Conservation (phyloP, 64 coral and sea anemone genomes). For the Acropora yongei region DNA sequence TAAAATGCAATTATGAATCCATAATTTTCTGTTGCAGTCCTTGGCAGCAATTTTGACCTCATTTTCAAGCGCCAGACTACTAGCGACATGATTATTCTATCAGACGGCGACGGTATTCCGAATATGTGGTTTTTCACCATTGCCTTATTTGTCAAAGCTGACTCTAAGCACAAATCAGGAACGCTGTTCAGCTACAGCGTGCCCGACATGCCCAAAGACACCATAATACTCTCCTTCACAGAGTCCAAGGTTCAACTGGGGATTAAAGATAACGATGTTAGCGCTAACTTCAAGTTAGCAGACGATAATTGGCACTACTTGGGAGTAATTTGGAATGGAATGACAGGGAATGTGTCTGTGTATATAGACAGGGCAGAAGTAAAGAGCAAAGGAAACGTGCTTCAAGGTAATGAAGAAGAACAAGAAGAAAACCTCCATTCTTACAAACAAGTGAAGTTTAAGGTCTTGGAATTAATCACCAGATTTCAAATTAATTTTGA, state of each 20-base stretch:
- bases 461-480: slow-evolving; percentile 13
- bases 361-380: slow-evolving; percentile 41
- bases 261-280: slow-evolving; percentile 46
- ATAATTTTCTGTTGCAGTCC: slow-evolving; percentile 38
- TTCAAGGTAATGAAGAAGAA: slow-evolving; percentile 32
- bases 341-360: slow-evolving; percentile 6
- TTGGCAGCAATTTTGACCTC: slow-evolving; percentile 65
- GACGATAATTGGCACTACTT: slow-evolving; percentile 69
- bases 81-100: slow-evolving; percentile 59
- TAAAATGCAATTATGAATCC: neutral
- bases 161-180: slow-evolving; percentile 36
- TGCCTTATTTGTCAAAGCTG: slow-evolving; percentile 58
- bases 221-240: slow-evolving; percentile 57
- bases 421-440: neutral
- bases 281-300: slow-evolving; percentile 20
- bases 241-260: slow-evolving; percentile 28
- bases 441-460: neutral
- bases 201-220: slow-evolving; percentile 20
- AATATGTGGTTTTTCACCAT: slow-evolving; percentile 41
- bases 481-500: neutral
- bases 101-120: slow-evolving; percentile 45
- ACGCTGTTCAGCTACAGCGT: slow-evolving; percentile 66
- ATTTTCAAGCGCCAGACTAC: slow-evolving; percentile 41
- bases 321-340: slow-evolving; percentile 53
- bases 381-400: neutral